These are phyloP conservation scores for Dioctria linearis DNA, from an alignment of 2,888 invertebrate species.

Conservation along the genomic window DNA sequence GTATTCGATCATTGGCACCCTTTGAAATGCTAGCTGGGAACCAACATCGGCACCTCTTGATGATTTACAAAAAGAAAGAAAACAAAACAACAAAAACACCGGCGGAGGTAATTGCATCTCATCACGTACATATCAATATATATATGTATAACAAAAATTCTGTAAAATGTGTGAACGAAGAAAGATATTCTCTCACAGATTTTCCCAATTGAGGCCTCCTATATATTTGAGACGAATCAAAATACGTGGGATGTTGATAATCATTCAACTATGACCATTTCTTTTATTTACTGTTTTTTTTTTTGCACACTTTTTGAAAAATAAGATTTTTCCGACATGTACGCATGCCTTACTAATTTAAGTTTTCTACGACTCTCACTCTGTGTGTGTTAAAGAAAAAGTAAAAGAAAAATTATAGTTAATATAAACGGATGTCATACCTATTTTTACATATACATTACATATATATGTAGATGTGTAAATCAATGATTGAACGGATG, in stretches of 20 bases:
- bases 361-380: slow-evolving; percentile 9
- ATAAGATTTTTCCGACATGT: slow-evolving; percentile 1
- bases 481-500: not conserved
- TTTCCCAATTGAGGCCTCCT: not conserved
- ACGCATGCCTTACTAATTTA: slow-evolving; percentile 7
- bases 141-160: slow-evolving; percentile 9
- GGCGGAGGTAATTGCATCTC: not conserved
- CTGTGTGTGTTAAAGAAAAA: not conserved
- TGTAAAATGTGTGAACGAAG: not conserved
- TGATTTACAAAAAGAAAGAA: not conserved
- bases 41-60: not conserved
- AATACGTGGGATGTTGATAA: slow-evolving; percentile 31
- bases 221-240: slow-evolving; percentile 11
- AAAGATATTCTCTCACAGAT: slow-evolving; percentile 38
- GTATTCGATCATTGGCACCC: slow-evolving; percentile 22
- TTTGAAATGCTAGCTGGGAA: not conserved
- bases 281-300: not conserved
- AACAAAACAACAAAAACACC: not conserved
- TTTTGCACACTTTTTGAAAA: not conserved
- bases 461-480: no score
- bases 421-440: no score
- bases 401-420: no score
- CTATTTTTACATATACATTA: no score
- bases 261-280: slow-evolving; percentile 30
- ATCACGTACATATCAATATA: not conserved